Percentiles rank a stretch among this genome's conserved stretches.
Conservation (phyloP, 1,140 invertebrate genomes). For the Philopotamus ludificatus region DNA sequence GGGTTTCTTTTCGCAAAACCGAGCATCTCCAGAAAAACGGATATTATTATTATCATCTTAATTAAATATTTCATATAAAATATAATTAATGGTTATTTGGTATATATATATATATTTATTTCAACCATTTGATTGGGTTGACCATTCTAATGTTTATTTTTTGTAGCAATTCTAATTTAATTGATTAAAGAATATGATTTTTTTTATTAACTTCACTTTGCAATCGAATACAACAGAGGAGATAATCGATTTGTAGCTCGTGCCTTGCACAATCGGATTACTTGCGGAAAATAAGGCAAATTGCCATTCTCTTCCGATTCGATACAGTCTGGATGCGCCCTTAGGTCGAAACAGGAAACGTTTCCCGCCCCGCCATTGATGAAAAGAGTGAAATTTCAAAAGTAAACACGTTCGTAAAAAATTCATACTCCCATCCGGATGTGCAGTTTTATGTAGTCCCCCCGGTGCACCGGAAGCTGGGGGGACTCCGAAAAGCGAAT, state of each 20-base stretch:
- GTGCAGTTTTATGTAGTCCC: slow-evolving; percentile 38
- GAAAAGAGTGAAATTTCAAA: slow-evolving; percentile 39
- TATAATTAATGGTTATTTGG: too few species aligned
- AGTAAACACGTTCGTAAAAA: slow-evolving; percentile 41
- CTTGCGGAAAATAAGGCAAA: slow-evolving; percentile 32
- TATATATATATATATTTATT: too few species aligned
- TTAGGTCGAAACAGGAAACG: neutral
- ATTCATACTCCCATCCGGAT: slow-evolving; percentile 35
- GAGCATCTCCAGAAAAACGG: too few species aligned
- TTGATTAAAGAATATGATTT: too few species aligned
- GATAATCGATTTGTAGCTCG: neutral
- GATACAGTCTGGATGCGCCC: slow-evolving; percentile 2
- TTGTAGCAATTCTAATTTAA: too few species aligned
- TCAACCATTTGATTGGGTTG: too few species aligned
- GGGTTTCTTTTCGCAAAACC: too few species aligned
- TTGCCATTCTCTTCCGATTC: slow-evolving; percentile 24
- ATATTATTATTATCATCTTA: too few species aligned
- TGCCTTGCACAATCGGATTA: slow-evolving; percentile 23
- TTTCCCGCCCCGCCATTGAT: neutral
- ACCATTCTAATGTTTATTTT: too few species aligned
- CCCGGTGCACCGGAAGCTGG: neutral
- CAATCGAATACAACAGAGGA: neutral
- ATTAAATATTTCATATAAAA: too few species aligned
- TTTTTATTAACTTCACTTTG: neutral
- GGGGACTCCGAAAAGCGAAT: neutral